Conservation (phyloP, 2,113 vertebrate genomes). For the Anoplopoma fimbria region DNA sequence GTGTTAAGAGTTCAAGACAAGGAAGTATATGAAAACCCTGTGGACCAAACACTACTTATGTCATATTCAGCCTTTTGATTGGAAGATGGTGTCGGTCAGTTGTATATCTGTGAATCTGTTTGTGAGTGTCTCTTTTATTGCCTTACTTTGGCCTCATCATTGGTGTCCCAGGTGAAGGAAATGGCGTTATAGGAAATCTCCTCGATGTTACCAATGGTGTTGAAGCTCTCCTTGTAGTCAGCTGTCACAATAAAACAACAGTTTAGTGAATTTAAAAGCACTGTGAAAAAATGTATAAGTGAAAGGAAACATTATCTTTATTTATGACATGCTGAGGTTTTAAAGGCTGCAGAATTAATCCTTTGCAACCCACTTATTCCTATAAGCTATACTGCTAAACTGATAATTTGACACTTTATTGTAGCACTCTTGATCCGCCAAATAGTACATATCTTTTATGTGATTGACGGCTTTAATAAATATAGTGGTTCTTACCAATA, state of each 20-base stretch:
- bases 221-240: constrained; percentile 99
- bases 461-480: background rate
- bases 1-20: constrained; percentile 22
- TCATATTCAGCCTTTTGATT: background rate
- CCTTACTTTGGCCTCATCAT: constrained; percentile 96
- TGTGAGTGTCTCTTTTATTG: background rate
- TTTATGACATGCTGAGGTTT: background rate
- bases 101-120: background rate
- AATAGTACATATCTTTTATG: background rate
- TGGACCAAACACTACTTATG: background rate
- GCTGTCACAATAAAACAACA: constrained; percentile 78
- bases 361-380: constrained; percentile 15
- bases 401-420: background rate
- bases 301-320: background rate
- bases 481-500: constrained; percentile 87
- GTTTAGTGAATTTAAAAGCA: background rate
- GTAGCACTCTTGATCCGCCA: background rate
- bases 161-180: constrained; percentile 99
- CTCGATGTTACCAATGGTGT: constrained; percentile 98
- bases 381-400: background rate
- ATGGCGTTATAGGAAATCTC: constrained; percentile 98
- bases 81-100: background rate
- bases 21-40: constrained; percentile 13
- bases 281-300: background rate
- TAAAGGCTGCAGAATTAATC: constrained; percentile 26